Evolutionary conservation across 2,888 invertebrate genomes (phyloP).

Genomic region (Stratiomys singularior): DNA sequence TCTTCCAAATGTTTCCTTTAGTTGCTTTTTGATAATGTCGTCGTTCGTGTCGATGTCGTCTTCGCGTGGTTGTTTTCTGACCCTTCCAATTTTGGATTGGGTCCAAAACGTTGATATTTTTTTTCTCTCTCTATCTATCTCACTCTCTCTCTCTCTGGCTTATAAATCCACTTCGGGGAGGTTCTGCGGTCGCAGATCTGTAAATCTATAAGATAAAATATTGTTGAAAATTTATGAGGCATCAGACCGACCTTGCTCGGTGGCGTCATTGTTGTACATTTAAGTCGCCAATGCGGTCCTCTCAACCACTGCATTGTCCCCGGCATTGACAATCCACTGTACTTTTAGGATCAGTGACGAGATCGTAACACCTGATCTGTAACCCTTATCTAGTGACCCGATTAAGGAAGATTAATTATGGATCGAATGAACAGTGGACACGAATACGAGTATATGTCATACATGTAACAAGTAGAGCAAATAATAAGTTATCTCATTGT

Average conservation of each 20-base stretch:
- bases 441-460: no score
- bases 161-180: conserved; percentile 6
- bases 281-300: conserved; percentile 34
- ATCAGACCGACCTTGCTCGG: not conserved
- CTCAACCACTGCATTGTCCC: not conserved
- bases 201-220: conserved; percentile 37
- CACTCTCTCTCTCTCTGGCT: conserved; percentile 7
- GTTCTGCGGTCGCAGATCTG: conserved; percentile 41
- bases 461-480: no score
- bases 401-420: conserved; percentile 14
- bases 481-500: no score
- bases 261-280: conserved; percentile 43
- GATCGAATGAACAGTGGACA: no score
- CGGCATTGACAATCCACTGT: conserved; percentile 4
- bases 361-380: conserved; percentile 42
- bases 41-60: conserved; percentile 8
- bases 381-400: not conserved
- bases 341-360: conserved; percentile 17
- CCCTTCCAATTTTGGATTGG: conserved; percentile 21
- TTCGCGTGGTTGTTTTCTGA: conserved; percentile 9
- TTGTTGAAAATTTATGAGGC: conserved; percentile 36
- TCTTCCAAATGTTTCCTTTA: conserved; percentile 41
- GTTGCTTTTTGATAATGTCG: conserved; percentile 46
- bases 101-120: not conserved
- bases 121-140: conserved; percentile 8